Evolutionary conservation across 30 jellyfish, hydroid and myxozoan species (phyloP), one percentile per base, ranked within the genome.

Genomic region (Hydractinia echinata): DNA sequence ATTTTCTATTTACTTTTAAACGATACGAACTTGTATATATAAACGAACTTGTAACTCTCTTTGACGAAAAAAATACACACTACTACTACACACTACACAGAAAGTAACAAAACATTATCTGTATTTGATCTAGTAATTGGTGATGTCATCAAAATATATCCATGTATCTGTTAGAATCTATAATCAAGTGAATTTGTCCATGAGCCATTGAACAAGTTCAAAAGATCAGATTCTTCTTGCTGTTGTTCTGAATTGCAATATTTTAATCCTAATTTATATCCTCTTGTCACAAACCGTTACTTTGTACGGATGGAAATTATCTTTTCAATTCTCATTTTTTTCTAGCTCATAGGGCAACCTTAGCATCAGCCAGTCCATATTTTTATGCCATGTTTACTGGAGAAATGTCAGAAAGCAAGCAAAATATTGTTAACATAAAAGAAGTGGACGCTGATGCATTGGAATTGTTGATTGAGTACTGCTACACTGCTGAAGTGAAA

Each of bases 311-410:
- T 60, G 70, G 1, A 60, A 60, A 60, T 16, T 60, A 16, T 60
- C 1, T 60, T 60, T 13, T 60, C 19, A 15, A 60, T 60, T 60
- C n/a, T 60, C 70, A 15, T 2, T 13, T 60, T 16, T 13, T 60
- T 13, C n/a, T n/a, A 79, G 98, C 98, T 3, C 98, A 92, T 84
- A 73, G 96, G 51, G 92, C 92, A 3, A 89, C 86, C 50, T 84
- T 92, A 4, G 98, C 98, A 4, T 83, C 96, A 6, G 92, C 96
- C 4, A 92, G 98, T 74, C 98, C 98, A 10, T 92, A 92, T 69
- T 92, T 92, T 76, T 83, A 86, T 83, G 98, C 98, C 72, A 92
- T 92, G 98, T 92, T 92, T 66, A 92, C 98, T 5, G 95, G 93
- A n/a, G 98, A 92, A 54, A 85, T 92, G 73, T 86, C 96, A 6